A percentile compares a stretch with the other conserved stretches of the same genome.
Conservation (phyloP, 2,797 vertebrate species). For the Eulemur coronatus region DNA sequence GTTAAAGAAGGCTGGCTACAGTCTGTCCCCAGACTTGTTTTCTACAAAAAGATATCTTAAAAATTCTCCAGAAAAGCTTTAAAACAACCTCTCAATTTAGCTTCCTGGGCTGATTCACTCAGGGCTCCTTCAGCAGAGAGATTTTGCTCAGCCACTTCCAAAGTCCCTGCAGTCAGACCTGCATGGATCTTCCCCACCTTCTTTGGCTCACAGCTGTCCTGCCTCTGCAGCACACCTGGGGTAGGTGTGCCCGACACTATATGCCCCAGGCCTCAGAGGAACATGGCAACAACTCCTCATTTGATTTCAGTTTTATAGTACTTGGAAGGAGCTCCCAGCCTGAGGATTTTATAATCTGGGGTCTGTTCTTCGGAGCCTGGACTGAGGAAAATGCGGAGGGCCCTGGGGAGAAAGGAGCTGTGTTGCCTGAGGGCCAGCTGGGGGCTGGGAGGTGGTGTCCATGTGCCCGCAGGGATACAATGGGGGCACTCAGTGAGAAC, state of each 20-base stretch:
- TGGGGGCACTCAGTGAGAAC: conserved; percentile 4
- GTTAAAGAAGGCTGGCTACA: not conserved
- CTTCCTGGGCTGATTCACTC: not conserved
- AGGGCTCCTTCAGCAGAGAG: not conserved
- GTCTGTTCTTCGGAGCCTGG: not conserved
- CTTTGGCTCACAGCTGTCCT: not conserved
- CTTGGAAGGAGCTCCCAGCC: not conserved
- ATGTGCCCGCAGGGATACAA: not conserved
- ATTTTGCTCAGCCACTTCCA: not conserved
- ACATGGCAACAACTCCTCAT: not conserved
- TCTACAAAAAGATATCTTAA: not conserved
- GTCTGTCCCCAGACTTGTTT: not conserved
- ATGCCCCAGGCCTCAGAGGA: not conserved
- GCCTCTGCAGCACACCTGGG: not conserved
- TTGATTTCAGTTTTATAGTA: not conserved
- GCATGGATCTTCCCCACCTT: too few relatives aligned
- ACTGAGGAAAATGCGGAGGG: not conserved
- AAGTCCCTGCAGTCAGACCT: not conserved
- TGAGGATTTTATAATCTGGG: not conserved
- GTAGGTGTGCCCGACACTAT: not conserved
- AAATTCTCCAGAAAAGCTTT: not conserved
- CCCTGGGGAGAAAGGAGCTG: not conserved
- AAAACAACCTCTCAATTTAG: not conserved
- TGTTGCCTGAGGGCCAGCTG: not conserved
- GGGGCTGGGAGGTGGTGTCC: not conserved